Base-by-base conservation (phyloP, 2,797 vertebrate species). In the Microhierax caerulescens region DNA sequence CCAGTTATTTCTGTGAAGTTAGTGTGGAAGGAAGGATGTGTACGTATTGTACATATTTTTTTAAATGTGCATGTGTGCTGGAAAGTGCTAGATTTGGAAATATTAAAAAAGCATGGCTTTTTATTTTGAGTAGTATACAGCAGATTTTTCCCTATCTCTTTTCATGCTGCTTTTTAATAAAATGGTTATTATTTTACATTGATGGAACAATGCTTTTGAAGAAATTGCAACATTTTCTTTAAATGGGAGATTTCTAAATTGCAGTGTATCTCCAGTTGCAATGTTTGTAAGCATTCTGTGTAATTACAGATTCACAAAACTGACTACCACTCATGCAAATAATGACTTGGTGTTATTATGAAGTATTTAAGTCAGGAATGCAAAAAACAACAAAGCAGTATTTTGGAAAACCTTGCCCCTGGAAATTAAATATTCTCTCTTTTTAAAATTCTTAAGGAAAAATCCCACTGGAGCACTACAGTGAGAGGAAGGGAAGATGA, bases 251-350 rank as follows among this genome's bases (percentile, higher is more conserved):
- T 64, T 77, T 57, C 45, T 60, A 36, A 93, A 64, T 41, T 43
- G n/a, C 11, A 28, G 0, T 21, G 17, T 36, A 8, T 64, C 54
- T 83, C 21, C 69, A 81, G 0, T 20, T 54, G 32, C 37, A 51
- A 13, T 30, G 34, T 67, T 74, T 81, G 57, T 53, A 53, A 41
- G 18, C 39, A 28, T 60, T 82, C 1, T 12, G 12, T 70, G n/a
- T 53, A 32, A 77, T 69, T 83, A n/a, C 30, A 53, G 18, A 37
- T 51, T 43, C 24, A 43, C 56, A 50, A 32, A 77, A 37, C 30
- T 63, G 37, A 17, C 54, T 57, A 22, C 59, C 10, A 10, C 24
- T 80, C 18, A 8, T 53, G 22, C 70, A 64, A 48, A 18, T 59
- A 78, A 32, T 7, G 5, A 14, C 22, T n/a, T 0, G 1, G 8